These are phyloP conservation scores for Bombus polaris DNA, from an alignment of 1,140 invertebrate species.

Conservation along the genomic window DNA sequence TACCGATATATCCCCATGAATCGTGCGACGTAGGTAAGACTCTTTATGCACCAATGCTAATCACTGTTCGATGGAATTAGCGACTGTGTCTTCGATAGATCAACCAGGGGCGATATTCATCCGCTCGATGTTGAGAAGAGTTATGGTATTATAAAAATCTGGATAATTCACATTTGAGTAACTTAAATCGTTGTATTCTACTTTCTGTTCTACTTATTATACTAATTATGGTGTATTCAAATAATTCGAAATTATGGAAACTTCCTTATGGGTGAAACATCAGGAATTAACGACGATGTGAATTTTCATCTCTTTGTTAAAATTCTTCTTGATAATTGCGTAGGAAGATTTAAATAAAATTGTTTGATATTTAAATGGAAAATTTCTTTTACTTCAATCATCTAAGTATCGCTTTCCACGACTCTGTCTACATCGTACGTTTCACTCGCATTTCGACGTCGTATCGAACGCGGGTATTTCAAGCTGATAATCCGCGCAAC, in stretches of 20 bases:
- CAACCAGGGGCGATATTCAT: not conserved
- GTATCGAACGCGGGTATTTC: constrained; percentile 16
- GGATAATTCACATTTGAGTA: not conserved
- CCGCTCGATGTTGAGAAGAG: not conserved
- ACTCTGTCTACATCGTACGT: not conserved
- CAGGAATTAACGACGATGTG: no score
- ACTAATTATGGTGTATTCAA: no score
- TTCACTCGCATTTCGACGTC: not conserved
- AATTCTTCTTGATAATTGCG: not conserved
- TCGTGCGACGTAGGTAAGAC: not conserved
- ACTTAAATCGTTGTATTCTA: not conserved
- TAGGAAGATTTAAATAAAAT: no score
- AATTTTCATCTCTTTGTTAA: not conserved
- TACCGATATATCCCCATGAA: constrained; percentile 6
- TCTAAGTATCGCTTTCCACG: not conserved
- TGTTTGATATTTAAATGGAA: no score
- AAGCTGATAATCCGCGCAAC: constrained; percentile 41
- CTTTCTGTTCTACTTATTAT: no score
- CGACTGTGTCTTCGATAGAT: constrained; percentile 8
- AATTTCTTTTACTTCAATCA: no score
- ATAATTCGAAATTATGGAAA: no score
- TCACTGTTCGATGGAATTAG: constrained; percentile 18
- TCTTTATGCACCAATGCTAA: constrained; percentile 25
- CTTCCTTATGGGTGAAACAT: no score
- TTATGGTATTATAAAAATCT: not conserved